Conservation (phyloP, 2,797 vertebrate species). For the Dermochelys coriacea region DNA sequence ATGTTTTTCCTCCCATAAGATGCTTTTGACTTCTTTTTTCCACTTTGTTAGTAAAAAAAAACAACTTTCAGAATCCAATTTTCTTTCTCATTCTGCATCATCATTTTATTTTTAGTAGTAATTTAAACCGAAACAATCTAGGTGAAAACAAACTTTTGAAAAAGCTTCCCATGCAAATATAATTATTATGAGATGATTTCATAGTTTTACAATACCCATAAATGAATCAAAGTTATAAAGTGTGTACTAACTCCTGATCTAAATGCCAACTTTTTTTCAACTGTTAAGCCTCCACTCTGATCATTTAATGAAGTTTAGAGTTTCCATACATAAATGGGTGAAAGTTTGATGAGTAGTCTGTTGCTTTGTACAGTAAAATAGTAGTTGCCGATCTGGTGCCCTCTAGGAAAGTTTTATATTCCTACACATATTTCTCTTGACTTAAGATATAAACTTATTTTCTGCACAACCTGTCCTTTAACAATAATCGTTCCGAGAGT, state of each 20-base stretch:
- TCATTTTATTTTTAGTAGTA: conserved; percentile 55
- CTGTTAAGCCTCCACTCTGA: neutral
- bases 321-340: neutral
- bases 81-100: conserved; percentile 58
- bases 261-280: neutral
- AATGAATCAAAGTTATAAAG: neutral
- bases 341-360: neutral
- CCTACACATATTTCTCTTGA: neutral
- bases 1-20: conserved; percentile 52
- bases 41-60: conserved; percentile 35
- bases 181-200: neutral
- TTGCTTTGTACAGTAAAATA: neutral
- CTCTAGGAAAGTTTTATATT: neutral
- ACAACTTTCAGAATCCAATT: conserved; percentile 56
- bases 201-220: neutral
- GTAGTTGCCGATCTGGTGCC: neutral
- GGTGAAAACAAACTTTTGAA: conserved; percentile 57
- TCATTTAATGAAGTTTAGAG: neutral
- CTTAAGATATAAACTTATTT: neutral
- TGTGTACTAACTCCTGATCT: neutral
- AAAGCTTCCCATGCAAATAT: neutral
- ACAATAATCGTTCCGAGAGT: neutral
- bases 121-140: conserved; percentile 46
- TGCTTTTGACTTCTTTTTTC: conserved; percentile 52
- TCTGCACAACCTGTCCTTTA: neutral